phyloP scores from a whole-genome alignment of 2,888 invertebrate species.

The Venusia cambrica region DNA sequence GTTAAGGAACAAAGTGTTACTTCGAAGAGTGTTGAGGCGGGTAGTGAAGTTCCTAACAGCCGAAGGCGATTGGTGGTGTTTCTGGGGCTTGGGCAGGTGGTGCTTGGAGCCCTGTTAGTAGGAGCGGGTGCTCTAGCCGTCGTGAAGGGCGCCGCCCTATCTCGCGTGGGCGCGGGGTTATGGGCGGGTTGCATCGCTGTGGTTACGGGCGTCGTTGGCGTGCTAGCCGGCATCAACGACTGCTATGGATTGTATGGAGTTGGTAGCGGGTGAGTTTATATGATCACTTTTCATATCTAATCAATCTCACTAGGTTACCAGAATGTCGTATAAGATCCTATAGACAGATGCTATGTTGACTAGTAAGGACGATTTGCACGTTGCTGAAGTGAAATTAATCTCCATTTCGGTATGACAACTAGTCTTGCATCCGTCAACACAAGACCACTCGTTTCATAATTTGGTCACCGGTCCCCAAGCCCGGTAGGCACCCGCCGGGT shows the following conservation, averaged over 20 bases:
- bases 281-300: background rate
- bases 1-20: constrained; percentile 58
- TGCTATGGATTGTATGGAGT: constrained; percentile 69
- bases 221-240: constrained; percentile 81
- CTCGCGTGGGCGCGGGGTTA: constrained; percentile 83
- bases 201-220: constrained; percentile 82
- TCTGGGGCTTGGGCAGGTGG: constrained; percentile 82
- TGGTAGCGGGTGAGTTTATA: constrained; percentile 48
- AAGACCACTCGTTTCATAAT: no score
- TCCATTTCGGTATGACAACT: no score
- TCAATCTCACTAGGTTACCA: no score
- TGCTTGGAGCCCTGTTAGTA: constrained; percentile 82
- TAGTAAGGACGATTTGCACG: no score
- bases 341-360: no score
- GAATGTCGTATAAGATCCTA: no score
- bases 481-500: background rate
- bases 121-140: constrained; percentile 83
- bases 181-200: constrained; percentile 85
- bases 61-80: constrained; percentile 68
- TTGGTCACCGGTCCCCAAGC: no score
- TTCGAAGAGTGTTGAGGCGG: constrained; percentile 66
- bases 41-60: constrained; percentile 45
- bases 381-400: no score
- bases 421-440: no score
- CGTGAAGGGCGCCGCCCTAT: constrained; percentile 81